Percentiles rank a stretch among this genome's conserved stretches.
phyloP scores from a whole-genome alignment of 2,888 invertebrate species.

The Prosapia bicincta region DNA sequence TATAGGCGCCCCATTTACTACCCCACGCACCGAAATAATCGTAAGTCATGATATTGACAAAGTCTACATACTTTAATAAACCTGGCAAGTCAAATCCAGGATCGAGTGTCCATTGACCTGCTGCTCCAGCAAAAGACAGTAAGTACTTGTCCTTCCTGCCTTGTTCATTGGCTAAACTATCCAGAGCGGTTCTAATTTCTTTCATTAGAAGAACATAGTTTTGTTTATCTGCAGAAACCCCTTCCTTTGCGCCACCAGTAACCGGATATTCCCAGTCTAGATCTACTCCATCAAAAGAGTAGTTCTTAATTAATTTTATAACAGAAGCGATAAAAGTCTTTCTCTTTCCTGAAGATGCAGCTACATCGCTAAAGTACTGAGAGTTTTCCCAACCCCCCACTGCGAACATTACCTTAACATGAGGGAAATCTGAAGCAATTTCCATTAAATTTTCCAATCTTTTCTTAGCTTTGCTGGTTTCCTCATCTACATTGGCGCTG shows the following conservation, averaged over 20 bases:
- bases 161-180: constrained; percentile 11
- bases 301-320: constrained; percentile 29
- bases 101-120: no score
- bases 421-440: constrained; percentile 6
- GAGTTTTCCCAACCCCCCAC: no score
- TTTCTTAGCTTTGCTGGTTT: constrained; percentile 14
- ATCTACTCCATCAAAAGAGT: constrained; percentile 32
- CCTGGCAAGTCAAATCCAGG: constrained; percentile 30
- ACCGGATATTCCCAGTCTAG: constrained; percentile 35
- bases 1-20: constrained; percentile 34
- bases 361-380: no score
- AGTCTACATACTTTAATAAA: constrained; percentile 29
- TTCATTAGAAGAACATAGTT: constrained; percentile 32
- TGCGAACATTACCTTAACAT: no score
- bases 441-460: constrained; percentile 25
- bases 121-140: constrained; percentile 32
- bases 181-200: constrained; percentile 28
- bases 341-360: constrained; percentile 17
- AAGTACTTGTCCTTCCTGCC: constrained; percentile 23
- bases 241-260: constrained; percentile 31
- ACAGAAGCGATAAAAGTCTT: constrained; percentile 17
- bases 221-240: constrained; percentile 27
- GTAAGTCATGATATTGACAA: no score
- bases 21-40: no score
- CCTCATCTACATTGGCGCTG: constrained; percentile 19